Evolutionary conservation across 2,113 vertebrate species (phyloP).

Genomic region (Protobothrops mucrosquamatus): DNA sequence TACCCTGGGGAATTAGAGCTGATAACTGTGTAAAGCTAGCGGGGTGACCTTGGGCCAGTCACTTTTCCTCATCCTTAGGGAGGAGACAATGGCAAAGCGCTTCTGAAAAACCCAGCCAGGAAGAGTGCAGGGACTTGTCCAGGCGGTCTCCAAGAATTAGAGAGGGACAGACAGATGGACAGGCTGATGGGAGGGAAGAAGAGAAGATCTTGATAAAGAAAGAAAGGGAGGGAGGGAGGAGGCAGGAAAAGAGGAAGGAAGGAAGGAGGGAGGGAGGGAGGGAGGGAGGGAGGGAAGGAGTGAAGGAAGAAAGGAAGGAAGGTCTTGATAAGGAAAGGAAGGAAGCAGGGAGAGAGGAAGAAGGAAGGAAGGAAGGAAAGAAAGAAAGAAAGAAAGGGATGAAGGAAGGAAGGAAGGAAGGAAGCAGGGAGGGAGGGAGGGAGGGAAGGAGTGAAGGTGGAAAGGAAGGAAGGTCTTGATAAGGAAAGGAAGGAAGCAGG

Average conservation of each 20-base stretch:
- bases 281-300: rapidly evolving
- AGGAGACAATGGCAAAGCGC: background rate
- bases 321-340: too few species aligned
- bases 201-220: too few species aligned
- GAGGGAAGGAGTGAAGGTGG: rapidly evolving
- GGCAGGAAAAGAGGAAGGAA: too few species aligned
- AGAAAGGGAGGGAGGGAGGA: too few species aligned
- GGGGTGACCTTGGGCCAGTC: background rate
- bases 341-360: too few species aligned
- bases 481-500: too few species aligned
- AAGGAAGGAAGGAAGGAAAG: rapidly evolving
- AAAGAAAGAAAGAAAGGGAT: too few species aligned
- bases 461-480: rapidly evolving
- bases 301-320: too few species aligned
- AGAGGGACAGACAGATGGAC: too few species aligned
- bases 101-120: background rate
- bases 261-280: too few species aligned
- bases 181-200: too few species aligned
- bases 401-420: too few species aligned
- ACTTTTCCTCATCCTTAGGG: background rate
- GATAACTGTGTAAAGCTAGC: background rate
- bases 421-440: rapidly evolving
- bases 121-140: background rate
- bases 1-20: background rate
- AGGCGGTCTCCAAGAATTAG: background rate